Evolutionary conservation across 2,113 vertebrate species (phyloP), one percentile per base, ranked within the genome.

Genomic region (Pavo muticus): DNA sequence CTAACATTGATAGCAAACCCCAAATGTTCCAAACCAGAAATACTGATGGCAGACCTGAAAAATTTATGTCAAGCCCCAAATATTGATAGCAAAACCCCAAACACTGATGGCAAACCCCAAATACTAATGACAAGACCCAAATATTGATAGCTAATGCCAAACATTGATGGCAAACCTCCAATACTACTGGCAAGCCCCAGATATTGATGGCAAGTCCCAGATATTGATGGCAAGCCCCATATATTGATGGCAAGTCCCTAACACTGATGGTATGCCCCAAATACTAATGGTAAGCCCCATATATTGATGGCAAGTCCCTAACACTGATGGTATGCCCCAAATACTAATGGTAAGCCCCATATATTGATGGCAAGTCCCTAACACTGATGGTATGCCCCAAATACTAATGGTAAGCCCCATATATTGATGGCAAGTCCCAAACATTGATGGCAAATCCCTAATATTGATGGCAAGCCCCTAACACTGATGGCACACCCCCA

Each of bases 371-470:
- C 14, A 19, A 19, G 54, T 7, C 30, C 54, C 54, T 11, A 11
- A 12, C 7, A n/a, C 10, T 57, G 18, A 57, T n/a, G 32, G 56
- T 8, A 57, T 12, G 19, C 30, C 30, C 29, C 16, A 32, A 56
- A 32, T 32, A 57, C 3, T 57, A 6, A 57, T 57, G 54, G 17
- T 17, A 57, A 32, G 10, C 10, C 54, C 30, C 56, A n/a, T 20
- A n/a, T 8, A 20, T n/a, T 20, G 18, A 20, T 57, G 56, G 18
- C 10, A 32, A 19, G 17, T 4, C 54, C 54, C 54, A 32, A 11
- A 57, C 11, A 19, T 6, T 42, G 21, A n/a, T 3, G 4, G 14
- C 45, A 39, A 44, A 45, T 3, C 29, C 15, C 0, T 6, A 52
- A 19, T 23, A 47, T 42, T 59, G 30, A 57, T 57, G 56, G 30